Evolutionary conservation across 2,113 vertebrate genomes (phyloP).

Genomic region (Rhinoderma darwinii): DNA sequence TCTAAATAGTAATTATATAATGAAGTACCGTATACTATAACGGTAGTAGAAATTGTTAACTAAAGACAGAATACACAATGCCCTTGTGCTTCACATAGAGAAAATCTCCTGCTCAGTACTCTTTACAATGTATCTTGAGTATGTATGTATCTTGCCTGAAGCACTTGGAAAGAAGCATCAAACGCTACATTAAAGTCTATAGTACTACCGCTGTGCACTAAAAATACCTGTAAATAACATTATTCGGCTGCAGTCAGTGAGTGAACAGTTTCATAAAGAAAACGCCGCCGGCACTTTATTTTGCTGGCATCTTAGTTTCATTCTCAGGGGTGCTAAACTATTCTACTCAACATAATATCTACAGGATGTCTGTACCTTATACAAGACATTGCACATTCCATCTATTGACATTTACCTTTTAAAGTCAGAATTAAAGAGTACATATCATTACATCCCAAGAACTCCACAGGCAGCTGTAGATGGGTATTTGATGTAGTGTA

Average conservation of each 20-base stretch:
- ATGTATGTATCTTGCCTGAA: too few species aligned
- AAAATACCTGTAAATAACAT: not conserved
- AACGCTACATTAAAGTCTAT: not conserved
- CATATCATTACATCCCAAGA: too few species aligned
- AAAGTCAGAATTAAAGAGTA: not conserved
- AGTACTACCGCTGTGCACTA: not conserved
- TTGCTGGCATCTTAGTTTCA: not conserved
- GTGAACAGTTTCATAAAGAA: not conserved
- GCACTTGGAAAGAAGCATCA: not conserved
- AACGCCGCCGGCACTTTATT: not conserved
- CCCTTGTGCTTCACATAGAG: not conserved
- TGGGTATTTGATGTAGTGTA: too few species aligned
- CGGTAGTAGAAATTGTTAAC: too few species aligned
- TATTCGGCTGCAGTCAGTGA: not conserved
- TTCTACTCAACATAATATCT: not conserved
- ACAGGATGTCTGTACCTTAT: not conserved
- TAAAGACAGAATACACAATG: not conserved
- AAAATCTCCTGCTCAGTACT: not conserved
- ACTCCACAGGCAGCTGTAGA: too few species aligned
- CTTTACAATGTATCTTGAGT: not conserved
- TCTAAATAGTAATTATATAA: too few species aligned
- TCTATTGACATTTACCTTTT: not conserved
- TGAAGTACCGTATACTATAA: too few species aligned
- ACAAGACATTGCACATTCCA: not conserved
- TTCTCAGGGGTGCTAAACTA: too few species aligned